A percentile compares a stretch with the other conserved stretches of the same genome.
Evolutionary conservation across 2,113 vertebrate species (phyloP).

Genomic region (Syngnathus scovelli): DNA sequence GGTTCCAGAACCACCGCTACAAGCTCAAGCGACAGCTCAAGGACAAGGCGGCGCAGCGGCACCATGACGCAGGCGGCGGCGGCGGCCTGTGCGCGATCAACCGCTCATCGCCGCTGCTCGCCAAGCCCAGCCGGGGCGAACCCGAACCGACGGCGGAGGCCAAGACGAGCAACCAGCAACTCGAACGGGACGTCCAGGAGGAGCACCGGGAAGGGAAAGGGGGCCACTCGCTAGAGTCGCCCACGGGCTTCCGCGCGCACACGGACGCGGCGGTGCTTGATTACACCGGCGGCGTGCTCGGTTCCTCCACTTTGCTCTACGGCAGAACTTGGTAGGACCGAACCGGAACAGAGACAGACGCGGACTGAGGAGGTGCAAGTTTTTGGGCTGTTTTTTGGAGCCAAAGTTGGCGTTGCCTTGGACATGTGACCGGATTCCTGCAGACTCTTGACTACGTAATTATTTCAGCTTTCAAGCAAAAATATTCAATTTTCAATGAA

Average conservation of each 20-base stretch:
- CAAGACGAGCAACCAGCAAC: constrained; percentile 30
- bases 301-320: constrained; percentile 84
- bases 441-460: background rate
- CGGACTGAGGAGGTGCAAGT: background rate
- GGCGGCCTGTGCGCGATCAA: constrained; percentile 68
- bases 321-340: constrained; percentile 85
- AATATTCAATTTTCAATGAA: background rate
- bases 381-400: background rate
- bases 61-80: constrained; percentile 57
- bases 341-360: background rate
- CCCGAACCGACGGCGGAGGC: constrained; percentile 26
- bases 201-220: constrained; percentile 58
- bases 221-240: constrained; percentile 76
- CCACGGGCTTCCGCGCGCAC: constrained; percentile 71
- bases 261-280: constrained; percentile 80
- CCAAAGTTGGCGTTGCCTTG: background rate
- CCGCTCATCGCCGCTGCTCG: constrained; percentile 64
- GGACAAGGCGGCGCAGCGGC: constrained; percentile 80
- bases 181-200: constrained; percentile 60
- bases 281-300: constrained; percentile 78
- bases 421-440: too few relatives aligned
- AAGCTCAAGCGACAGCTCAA: constrained; percentile 93
- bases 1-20: constrained; percentile 97
- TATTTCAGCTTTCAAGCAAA: background rate
- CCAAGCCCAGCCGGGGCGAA: constrained; percentile 69